Conservation (phyloP, 2,797 vertebrate species). For the Lepus townsendii region DNA sequence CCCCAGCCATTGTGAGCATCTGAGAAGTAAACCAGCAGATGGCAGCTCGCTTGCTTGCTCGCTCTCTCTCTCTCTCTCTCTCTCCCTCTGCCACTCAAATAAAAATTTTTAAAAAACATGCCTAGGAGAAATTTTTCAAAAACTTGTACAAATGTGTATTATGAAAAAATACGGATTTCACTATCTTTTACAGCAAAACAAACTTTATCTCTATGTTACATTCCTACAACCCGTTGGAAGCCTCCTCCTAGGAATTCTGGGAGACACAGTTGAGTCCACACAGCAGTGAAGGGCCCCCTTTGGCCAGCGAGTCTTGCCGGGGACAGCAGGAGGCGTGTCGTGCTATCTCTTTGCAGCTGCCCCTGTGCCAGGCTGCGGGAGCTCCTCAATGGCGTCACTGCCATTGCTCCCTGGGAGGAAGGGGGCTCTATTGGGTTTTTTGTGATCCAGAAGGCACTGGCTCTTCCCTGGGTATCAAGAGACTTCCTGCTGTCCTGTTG, state of each 20-base stretch:
- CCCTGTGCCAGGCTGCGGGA: neutral
- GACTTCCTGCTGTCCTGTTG: neutral
- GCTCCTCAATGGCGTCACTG: neutral
- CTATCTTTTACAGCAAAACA: too few relatives aligned
- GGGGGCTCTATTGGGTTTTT: neutral
- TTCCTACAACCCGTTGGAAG: neutral
- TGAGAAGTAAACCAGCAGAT: too few relatives aligned
- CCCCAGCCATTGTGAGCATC: too few relatives aligned
- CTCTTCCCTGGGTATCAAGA: neutral
- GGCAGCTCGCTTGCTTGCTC: too few relatives aligned
- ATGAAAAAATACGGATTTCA: too few relatives aligned
- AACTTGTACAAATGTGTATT: too few relatives aligned
- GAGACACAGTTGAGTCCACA: neutral
- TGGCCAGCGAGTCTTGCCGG: neutral
- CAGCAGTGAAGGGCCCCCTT: neutral
- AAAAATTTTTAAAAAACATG: too few relatives aligned
- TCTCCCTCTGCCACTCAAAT: too few relatives aligned
- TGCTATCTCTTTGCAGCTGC: neutral
- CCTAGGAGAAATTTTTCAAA: too few relatives aligned
- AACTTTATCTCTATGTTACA: too few relatives aligned
- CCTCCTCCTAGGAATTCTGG: neutral
- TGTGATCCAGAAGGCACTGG: neutral
- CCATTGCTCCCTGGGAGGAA: neutral
- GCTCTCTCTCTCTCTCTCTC: too few relatives aligned
- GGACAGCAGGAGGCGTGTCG: neutral